phyloP scores from a whole-genome alignment of 2,888 invertebrate genomes.

The Diloba caeruleocephala region DNA sequence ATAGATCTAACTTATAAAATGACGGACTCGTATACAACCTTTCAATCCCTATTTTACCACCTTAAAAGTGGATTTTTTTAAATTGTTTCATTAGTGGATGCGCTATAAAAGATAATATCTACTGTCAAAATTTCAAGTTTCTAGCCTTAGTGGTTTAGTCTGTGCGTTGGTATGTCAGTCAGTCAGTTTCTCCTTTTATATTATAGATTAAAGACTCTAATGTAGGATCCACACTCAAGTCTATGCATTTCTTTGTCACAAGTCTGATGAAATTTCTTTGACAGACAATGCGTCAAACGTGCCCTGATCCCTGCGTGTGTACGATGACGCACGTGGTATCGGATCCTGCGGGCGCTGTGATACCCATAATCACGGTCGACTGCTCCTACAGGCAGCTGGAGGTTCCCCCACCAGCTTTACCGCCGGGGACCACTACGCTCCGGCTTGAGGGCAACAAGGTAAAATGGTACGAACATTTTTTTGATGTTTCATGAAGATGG shows the following conservation, averaged over 20 bases:
- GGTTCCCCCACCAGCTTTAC: conserved; percentile 90
- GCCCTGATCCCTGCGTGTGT: conserved; percentile 90
- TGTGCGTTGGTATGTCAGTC: no score
- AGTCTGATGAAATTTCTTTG: not conserved
- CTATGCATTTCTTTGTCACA: not conserved
- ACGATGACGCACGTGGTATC: conserved; percentile 90
- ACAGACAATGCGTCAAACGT: conserved; percentile 89
- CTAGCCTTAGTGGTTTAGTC: no score
- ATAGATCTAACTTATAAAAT: no score
- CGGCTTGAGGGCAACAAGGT: conserved; percentile 91
- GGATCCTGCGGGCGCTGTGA: conserved; percentile 79
- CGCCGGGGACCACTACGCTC: conserved; percentile 91
- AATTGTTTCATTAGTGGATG: no score
- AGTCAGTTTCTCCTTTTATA: no score
- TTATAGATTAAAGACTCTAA: no score
- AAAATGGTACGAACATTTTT: conserved; percentile 63
- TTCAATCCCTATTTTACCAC: no score
- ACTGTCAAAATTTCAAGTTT: no score
- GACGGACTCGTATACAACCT: no score
- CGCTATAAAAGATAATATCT: no score
- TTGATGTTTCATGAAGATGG: conserved; percentile 47
- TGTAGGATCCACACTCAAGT: no score
- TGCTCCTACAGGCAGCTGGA: conserved; percentile 89
- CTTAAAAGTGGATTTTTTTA: no score
- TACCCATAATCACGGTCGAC: conserved; percentile 92